Evolutionary conservation across 2,113 vertebrate species (phyloP).

Genomic region (Clarias gariepinus): DNA sequence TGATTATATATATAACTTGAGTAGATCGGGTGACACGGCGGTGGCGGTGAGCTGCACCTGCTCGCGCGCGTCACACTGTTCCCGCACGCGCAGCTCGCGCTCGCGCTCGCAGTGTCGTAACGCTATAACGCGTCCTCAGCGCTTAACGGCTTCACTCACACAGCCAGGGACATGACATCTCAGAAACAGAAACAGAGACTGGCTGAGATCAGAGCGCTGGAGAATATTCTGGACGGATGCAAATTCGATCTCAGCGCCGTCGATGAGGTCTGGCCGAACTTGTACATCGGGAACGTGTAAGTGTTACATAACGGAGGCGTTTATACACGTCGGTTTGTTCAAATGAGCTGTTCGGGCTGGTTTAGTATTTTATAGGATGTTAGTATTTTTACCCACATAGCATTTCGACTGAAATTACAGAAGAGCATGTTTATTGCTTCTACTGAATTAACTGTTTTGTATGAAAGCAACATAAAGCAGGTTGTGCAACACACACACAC

Average conservation of each 20-base stretch:
- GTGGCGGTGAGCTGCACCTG: conserved; percentile 50
- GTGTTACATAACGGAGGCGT: conserved; percentile 52
- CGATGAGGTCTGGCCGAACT: conserved; percentile 78
- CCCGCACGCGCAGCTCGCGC: conserved; percentile 12
- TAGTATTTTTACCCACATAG: not conserved
- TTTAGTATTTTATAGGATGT: not conserved
- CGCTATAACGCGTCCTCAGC: not conserved
- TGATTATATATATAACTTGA: not conserved
- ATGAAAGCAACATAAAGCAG: not conserved
- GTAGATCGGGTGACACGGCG: conserved; percentile 32
- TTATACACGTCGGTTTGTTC: not conserved
- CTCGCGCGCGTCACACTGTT: conserved; percentile 46
- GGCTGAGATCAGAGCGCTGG: conserved; percentile 62
- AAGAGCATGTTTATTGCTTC: not conserved
- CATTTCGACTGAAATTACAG: not conserved
- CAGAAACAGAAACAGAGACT: conserved; percentile 64
- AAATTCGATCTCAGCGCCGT: conserved; percentile 70
- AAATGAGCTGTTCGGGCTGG: not conserved
- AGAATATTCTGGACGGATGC: conserved; percentile 73
- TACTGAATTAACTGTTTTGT: not conserved
- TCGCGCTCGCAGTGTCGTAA: not conserved
- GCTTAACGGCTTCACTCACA: not conserved
- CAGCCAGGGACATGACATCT: conserved; percentile 43
- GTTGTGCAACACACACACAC: not conserved
- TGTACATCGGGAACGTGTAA: conserved; percentile 78